phyloP scores from a whole-genome alignment of 2,888 invertebrate genomes.

The Rosalia funebris region DNA sequence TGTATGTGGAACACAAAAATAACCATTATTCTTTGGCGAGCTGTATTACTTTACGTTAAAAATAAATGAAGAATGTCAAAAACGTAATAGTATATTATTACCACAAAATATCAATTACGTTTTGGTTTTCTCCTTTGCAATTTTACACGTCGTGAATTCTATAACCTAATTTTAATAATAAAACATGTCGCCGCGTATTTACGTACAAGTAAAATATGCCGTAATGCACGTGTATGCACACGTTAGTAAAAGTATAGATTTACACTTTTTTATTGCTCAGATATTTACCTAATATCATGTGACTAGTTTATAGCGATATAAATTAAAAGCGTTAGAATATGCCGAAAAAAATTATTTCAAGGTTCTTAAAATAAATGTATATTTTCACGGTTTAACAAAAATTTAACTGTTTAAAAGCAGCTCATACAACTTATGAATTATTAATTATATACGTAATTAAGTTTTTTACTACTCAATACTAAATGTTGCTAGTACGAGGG shows the following conservation, averaged over 20 bases:
- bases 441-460: too few relatives aligned
- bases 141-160: neutral
- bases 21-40: neutral
- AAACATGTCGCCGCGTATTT: neutral
- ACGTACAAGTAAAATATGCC: neutral
- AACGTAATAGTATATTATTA: constrained; percentile 1
- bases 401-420: too few relatives aligned
- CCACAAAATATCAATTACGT: constrained; percentile 1
- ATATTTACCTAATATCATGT: too few relatives aligned
- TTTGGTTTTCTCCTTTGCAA: neutral
- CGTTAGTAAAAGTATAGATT: neutral
- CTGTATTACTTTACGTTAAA: neutral
- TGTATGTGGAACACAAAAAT: neutral
- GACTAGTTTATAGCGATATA: too few relatives aligned
- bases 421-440: too few relatives aligned
- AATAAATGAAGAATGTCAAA: neutral
- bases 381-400: too few relatives aligned
- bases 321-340: too few relatives aligned
- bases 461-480: too few relatives aligned
- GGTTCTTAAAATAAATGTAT: too few relatives aligned
- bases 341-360: too few relatives aligned
- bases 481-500: too few relatives aligned
- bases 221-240: neutral
- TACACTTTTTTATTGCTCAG: too few relatives aligned
- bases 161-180: neutral